Evolutionary conservation across 2,888 invertebrate genomes (phyloP).

Genomic region (Xanthorhoe designata): DNA sequence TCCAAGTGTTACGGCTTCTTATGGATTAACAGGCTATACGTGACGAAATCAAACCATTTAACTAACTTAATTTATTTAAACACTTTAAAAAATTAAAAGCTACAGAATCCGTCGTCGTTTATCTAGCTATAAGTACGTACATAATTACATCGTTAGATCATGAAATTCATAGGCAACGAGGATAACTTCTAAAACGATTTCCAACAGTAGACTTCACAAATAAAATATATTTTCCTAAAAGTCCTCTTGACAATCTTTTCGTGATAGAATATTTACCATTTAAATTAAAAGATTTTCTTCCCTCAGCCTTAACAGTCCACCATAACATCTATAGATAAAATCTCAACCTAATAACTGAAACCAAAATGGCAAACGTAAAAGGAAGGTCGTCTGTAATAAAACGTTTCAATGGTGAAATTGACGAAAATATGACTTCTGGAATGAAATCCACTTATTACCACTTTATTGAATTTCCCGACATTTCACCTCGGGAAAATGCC

Average conservation of each 20-base stretch:
- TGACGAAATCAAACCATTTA: constrained; percentile 41
- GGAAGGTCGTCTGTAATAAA: constrained; percentile 56
- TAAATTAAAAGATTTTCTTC: constrained; percentile 1
- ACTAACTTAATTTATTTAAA: too few species aligned
- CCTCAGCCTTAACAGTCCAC: background rate
- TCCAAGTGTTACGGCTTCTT: constrained; percentile 58
- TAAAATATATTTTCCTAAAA: background rate
- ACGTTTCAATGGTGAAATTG: constrained; percentile 58
- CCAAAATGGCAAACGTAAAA: constrained; percentile 40
- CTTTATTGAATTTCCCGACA: constrained; percentile 74
- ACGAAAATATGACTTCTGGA: constrained; percentile 66
- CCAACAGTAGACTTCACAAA: too few species aligned
- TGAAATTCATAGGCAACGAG: too few species aligned
- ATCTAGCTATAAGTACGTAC: too few species aligned
- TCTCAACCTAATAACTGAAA: constrained; percentile 26
- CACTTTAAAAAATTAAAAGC: too few species aligned
- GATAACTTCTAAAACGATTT: too few species aligned
- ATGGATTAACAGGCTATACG: constrained; percentile 43
- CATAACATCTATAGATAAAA: constrained; percentile 20
- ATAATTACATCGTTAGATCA: too few species aligned
- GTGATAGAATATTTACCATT: constrained; percentile 4
- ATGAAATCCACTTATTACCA: constrained; percentile 74
- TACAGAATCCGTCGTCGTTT: too few species aligned
- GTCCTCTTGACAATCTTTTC: background rate
- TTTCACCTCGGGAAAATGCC: constrained; percentile 64